These are phyloP conservation scores for Papilio helenus DNA, from an alignment of 1,140 invertebrate genomes.

Conservation along the genomic window DNA sequence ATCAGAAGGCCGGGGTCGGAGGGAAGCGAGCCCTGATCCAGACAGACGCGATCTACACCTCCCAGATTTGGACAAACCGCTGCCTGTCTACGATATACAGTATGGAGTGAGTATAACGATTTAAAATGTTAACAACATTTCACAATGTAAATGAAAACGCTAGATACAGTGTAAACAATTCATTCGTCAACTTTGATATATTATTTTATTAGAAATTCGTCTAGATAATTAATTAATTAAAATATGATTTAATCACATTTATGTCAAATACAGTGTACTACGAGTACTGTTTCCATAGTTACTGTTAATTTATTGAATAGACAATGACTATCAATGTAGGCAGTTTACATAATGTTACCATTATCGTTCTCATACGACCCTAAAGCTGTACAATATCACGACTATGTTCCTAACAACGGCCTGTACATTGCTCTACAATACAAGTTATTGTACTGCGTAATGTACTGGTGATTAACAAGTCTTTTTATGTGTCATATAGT, in stretches of 20 bases:
- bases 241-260: background rate
- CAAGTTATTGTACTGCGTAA: background rate
- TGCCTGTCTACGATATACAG: conserved; percentile 83
- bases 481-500: background rate
- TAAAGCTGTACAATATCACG: conserved; percentile 19
- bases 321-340: conserved; percentile 12
- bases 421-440: conserved; percentile 6
- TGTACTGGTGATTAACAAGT: background rate
- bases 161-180: background rate
- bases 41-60: conserved; percentile 64
- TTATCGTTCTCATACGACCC: background rate
- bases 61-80: conserved; percentile 74
- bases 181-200: background rate
- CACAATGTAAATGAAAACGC: background rate
- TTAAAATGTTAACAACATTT: background rate
- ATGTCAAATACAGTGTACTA: background rate
- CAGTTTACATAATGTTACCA: conserved; percentile 34
- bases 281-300: background rate
- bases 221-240: background rate
- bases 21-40: conserved; percentile 69
- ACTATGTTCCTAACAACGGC: background rate
- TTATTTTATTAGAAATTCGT: background rate
- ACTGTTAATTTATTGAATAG: conserved; percentile 10
- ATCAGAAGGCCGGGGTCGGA: conserved; percentile 73
- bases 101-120: conserved; percentile 81